A percentile compares a stretch with the other conserved stretches of the same genome.
phyloP scores from a whole-genome alignment of 2,797 vertebrate genomes.

The Synaphobranchus kaupii region DNA sequence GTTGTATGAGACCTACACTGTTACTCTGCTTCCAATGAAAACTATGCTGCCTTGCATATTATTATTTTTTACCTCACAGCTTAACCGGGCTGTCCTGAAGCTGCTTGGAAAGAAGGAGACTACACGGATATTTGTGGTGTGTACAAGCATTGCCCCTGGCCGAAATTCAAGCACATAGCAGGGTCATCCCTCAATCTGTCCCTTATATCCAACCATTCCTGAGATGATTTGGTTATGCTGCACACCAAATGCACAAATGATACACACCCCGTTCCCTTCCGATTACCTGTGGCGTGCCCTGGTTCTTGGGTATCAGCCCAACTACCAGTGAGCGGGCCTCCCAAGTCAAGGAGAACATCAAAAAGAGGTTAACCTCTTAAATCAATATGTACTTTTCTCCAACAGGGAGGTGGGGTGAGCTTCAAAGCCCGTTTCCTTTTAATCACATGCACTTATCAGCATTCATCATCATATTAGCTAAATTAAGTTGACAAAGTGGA shows the following conservation, averaged over 20 bases:
- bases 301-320: slow-evolving; percentile 54
- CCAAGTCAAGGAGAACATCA: slow-evolving; percentile 72
- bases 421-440: slow-evolving; percentile 67
- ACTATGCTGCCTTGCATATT: not conserved
- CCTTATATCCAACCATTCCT: not conserved
- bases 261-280: slow-evolving; percentile 14
- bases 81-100: not conserved
- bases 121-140: not conserved
- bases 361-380: slow-evolving; percentile 72
- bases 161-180: slow-evolving; percentile 13
- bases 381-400: slow-evolving; percentile 77
- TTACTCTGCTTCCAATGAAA: not conserved
- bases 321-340: slow-evolving; percentile 61
- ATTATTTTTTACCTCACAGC: not conserved
- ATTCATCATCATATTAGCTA: slow-evolving; percentile 73
- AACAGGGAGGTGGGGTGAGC: slow-evolving; percentile 61
- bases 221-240: slow-evolving; percentile 35
- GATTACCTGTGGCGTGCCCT: slow-evolving; percentile 35
- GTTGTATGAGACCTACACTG: not conserved
- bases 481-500: slow-evolving; percentile 65
- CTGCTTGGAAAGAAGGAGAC: not conserved
- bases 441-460: slow-evolving; percentile 64
- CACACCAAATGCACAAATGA: slow-evolving; percentile 39
- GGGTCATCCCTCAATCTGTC: slow-evolving; percentile 9
- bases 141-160: not conserved